A percentile compares a stretch with the other conserved stretches of the same genome.
Conservation (phyloP, 1,140 invertebrate species). For the Penaeus indicus region DNA sequence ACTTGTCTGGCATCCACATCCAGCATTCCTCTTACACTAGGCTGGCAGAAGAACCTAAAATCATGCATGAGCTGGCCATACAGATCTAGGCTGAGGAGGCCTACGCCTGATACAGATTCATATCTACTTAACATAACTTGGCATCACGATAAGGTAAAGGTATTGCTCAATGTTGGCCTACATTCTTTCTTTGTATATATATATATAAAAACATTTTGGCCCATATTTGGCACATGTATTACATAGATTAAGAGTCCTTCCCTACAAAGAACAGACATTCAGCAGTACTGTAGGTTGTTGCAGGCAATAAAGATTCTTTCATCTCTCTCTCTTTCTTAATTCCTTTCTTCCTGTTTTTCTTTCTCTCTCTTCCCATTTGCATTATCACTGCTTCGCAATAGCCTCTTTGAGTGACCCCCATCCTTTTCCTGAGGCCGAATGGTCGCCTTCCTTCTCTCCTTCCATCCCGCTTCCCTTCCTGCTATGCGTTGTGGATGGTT, state of each 20-base stretch:
- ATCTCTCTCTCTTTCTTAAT: no score
- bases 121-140: not conserved
- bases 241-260: not conserved
- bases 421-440: no score
- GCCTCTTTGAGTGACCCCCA: no score
- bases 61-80: conserved; percentile 48
- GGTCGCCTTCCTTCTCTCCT: no score
- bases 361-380: no score
- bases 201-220: conserved; percentile 5
- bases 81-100: conserved; percentile 33
- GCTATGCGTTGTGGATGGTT: conserved; percentile 8
- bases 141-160: not conserved
- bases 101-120: not conserved
- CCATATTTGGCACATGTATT: conserved; percentile 48
- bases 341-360: no score
- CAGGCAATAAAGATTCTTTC: no score
- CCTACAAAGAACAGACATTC: not conserved
- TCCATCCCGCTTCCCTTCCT: no score
- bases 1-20: conserved; percentile 38
- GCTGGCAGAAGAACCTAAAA: conserved; percentile 36
- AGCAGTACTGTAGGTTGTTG: no score
- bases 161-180: no score
- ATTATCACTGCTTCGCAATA: no score
- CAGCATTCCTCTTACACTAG: conserved; percentile 24
- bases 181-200: no score